Percentiles rank a stretch among this genome's conserved stretches.
phyloP scores from a whole-genome alignment of 2,797 vertebrate species.

The Lutjanus argentimaculatus region DNA sequence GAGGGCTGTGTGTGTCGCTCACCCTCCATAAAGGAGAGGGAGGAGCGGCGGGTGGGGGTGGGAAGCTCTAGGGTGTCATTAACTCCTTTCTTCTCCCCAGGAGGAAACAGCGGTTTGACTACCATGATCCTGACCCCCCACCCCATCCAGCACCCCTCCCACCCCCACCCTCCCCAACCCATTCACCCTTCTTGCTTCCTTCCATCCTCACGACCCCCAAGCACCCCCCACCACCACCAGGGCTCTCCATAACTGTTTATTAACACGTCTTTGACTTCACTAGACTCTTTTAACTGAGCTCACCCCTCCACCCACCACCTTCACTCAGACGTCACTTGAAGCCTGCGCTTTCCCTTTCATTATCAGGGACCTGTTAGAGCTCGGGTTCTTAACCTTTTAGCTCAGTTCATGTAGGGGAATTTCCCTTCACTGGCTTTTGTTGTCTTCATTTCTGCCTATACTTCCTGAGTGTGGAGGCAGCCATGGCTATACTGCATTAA shows the following conservation, averaged over 20 bases:
- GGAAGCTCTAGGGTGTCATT: constrained; percentile 86
- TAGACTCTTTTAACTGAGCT: constrained; percentile 73
- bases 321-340: constrained; percentile 71
- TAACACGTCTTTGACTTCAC: constrained; percentile 84
- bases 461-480: neutral
- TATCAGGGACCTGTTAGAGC: constrained; percentile 72
- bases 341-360: constrained; percentile 67
- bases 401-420: constrained; percentile 64
- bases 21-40: constrained; percentile 84
- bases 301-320: constrained; percentile 74
- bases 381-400: constrained; percentile 59
- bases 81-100: constrained; percentile 85
- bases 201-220: constrained; percentile 55
- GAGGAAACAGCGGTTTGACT: constrained; percentile 83
- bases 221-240: constrained; percentile 46
- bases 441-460: constrained; percentile 28
- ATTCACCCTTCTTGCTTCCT: constrained; percentile 61
- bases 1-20: constrained; percentile 78
- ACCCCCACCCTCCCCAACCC: constrained; percentile 38
- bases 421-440: constrained; percentile 44
- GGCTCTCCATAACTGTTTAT: constrained; percentile 84
- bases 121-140: constrained; percentile 77
- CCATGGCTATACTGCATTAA: constrained; percentile 1
- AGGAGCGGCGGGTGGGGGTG: constrained; percentile 79
- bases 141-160: neutral